Conservation (phyloP, 2,113 vertebrate species). For the Empidonax traillii region DNA sequence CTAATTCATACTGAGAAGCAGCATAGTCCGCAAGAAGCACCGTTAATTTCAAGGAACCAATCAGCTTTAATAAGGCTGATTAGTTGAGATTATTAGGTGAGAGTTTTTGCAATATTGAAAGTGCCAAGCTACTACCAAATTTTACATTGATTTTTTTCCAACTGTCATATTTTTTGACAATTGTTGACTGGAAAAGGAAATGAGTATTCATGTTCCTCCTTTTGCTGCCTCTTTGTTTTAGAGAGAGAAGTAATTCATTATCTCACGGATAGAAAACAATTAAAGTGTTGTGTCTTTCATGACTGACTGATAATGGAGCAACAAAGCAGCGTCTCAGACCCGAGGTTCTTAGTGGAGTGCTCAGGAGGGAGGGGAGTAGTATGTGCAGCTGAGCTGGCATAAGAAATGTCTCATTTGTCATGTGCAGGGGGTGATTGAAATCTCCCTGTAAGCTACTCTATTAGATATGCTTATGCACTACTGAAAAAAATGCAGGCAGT, state of each 20-base stretch:
- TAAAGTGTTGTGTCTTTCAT: conserved; percentile 15
- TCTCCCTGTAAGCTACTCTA: conserved; percentile 18
- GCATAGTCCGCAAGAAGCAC: background rate
- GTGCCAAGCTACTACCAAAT: background rate
- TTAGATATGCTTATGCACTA: background rate
- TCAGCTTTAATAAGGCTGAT: background rate
- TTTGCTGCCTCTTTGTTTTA: background rate
- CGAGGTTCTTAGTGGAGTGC: background rate
- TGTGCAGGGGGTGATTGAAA: background rate
- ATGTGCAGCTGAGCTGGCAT: background rate
- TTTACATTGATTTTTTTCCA: background rate
- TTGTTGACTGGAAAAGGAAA: conserved; percentile 16
- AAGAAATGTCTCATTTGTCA: background rate
- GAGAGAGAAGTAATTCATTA: conserved; percentile 6
- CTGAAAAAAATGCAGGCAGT: background rate
- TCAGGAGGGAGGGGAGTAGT: background rate
- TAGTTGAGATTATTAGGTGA: background rate
- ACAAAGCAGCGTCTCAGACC: background rate
- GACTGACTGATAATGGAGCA: background rate
- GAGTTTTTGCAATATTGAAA: background rate
- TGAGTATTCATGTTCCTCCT: background rate
- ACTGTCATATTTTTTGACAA: background rate
- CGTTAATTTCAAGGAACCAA: conserved; percentile 18
- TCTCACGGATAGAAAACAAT: background rate
- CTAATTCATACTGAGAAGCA: background rate